Base-by-base conservation (phyloP, 2,113 vertebrate genomes). In the Sterna hirundo region DNA sequence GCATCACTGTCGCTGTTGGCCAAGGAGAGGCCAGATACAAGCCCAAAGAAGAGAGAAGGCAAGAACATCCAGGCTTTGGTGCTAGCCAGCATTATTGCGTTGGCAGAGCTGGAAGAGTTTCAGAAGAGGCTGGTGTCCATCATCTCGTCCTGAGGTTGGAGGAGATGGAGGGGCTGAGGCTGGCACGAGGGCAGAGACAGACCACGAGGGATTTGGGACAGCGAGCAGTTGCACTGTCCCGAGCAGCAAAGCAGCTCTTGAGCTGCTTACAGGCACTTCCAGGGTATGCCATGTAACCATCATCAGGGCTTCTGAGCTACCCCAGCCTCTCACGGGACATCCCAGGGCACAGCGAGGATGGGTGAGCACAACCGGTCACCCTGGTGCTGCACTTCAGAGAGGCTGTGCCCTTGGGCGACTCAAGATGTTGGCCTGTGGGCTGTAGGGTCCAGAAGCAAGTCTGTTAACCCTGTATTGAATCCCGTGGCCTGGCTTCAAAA, bases 1-100 rank as follows among this genome's bases (percentile, higher is more conserved):
- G 29, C 47, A 11, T n/a, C 15, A 3, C 17, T 40, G 42, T 55
- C 4, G 0, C 49, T 1, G 1, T 12, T 86, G 46, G 66, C 42
- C 52, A 34, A 47, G 52, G 42, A 66, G 68, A 62, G 52, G 36
- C 34, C 42, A 30, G 42, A 49, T 47, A 29, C 38, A n/a, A 93
- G 30, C 22, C 76, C 40, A 46, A 36, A 91, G 40, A 29, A 64
- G 20, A 74, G 17, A 26, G 36, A 81, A 66, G 44, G 18, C 32
- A 20, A 52, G 38, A 51, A 34, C 15, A 55, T 15, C 49, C 46
- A 49, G 16, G 20, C 51, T 71, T 58, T 1, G 1, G 19, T 75
- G 49, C 61, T 60, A 64, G 22, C 8, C 4, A 10, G 42, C 9
- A 58, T 55, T 61, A 23, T 22, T 40, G 17, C 27, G 25, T 13